Evolutionary conservation across 2,113 vertebrate species (phyloP).

Genomic region (Diadophis punctatus): DNA sequence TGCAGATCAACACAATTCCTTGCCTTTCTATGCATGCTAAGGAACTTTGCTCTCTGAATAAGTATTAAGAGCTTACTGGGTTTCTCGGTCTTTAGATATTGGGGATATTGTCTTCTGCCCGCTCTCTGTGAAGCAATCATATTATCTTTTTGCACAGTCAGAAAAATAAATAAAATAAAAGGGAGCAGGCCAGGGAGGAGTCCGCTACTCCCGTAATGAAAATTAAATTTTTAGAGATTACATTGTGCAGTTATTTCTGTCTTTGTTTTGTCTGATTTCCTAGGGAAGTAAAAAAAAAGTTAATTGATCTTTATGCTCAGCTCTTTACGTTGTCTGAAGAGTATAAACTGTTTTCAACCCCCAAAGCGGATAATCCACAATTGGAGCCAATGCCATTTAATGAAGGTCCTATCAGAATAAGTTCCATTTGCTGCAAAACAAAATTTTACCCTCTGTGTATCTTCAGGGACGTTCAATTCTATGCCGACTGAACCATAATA

Average conservation of each 20-base stretch:
- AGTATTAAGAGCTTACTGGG: slow-evolving; percentile 34
- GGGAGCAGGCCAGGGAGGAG: slow-evolving; percentile 35
- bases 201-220: slow-evolving; percentile 36
- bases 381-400: slow-evolving; percentile 11
- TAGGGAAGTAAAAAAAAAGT: slow-evolving; percentile 47
- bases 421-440: slow-evolving; percentile 12
- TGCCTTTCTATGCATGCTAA: neutral
- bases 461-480: neutral
- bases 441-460: neutral
- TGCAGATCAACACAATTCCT: neutral
- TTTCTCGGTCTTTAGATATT: slow-evolving; percentile 27
- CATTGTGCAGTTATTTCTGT: slow-evolving; percentile 36
- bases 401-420: neutral
- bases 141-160: slow-evolving; percentile 56
- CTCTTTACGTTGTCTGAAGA: slow-evolving; percentile 20
- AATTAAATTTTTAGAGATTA: slow-evolving; percentile 46
- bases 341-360: slow-evolving; percentile 12
- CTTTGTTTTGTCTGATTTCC: slow-evolving; percentile 60
- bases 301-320: slow-evolving; percentile 40
- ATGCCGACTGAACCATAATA: neutral
- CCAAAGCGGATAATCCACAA: slow-evolving; percentile 1
- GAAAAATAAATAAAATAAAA: slow-evolving; percentile 22
- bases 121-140: slow-evolving; percentile 49
- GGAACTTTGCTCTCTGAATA: slow-evolving; percentile 12
- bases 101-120: slow-evolving; percentile 33